Evolutionary conservation across 2,888 invertebrate species (phyloP), one percentile per base, ranked within the genome.

Genomic region (Boloria euphrosyne): DNA sequence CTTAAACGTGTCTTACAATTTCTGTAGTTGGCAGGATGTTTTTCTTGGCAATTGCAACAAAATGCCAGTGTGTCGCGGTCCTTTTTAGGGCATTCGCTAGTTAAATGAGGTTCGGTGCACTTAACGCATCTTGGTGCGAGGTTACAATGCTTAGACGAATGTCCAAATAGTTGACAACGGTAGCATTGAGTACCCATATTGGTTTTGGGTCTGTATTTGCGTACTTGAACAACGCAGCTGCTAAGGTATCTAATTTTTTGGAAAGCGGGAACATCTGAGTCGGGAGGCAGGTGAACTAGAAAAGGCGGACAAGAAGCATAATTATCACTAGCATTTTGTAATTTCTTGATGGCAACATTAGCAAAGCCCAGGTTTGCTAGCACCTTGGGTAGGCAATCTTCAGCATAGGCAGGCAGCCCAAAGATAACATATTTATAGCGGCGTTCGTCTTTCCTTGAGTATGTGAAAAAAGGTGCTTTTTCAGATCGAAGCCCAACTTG

Each of bases 121-220:
- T 72, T 72, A 2, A 69, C 68, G 49, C 70, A 73, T 13, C 70
- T 55, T 17, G 66, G 27, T n/a, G 61, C 53, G 22, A 65, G 31
- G 43, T 71, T 73, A 38, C 71, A 73, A 22, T 72, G 71, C 51
- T 47, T 57, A 10, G 72, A 66, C 4, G 71, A 58, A 46, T 71
- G 71, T 2, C 71, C 71, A 61, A 71, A 72, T 1, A 59, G 14
- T 60, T 72, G 71, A 50, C 73, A 73, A 22, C 73, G 53, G 27
- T 47, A 73, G 43, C 71, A 73, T 54, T 73, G 72, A 7, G 70
- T 71, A 1, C 69, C 68, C 13, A 18, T 10, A 38, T n/a, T 18
- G 13, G 58, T 60, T 2, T 17, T 64, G 1, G 70, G 67, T 16
- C 65, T 68, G 31, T 46, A 72, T 54, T 67, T 68, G 18, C 61